Evolutionary conservation across 2,888 invertebrate genomes (phyloP), one percentile per base, ranked within the genome.

Genomic region (Phalera bucephala): DNA sequence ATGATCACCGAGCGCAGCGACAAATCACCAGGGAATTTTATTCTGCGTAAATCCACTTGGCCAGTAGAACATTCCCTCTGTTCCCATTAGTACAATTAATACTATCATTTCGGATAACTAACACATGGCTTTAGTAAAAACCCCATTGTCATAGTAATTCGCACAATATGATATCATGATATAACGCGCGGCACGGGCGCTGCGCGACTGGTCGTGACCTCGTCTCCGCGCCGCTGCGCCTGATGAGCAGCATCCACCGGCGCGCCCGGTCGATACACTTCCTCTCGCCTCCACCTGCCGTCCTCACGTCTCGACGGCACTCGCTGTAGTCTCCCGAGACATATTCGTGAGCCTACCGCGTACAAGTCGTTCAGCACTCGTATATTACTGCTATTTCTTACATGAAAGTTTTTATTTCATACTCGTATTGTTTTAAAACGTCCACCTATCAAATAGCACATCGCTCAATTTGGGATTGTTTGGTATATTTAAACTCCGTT

Each of bases 171-270:
- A 5, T 17, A 17, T 17, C 3, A 17, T 3, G 36, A 33, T 26
- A 40, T 44, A 41, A 42, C 44, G 42, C 41, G 36, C 36, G 32
- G 26, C 32, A 10, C 2, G 27, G 12, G 6, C 21, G 36, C 40
- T 29, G 26, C 36, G 26, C 33, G 37, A 3, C 34, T 30, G 42
- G 39, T 31, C 40, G 43, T 45, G 52, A 49, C 46, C 46, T 38
- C 37, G 15, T 14, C 4, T 26, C 31, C 31, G 36, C 23, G 33
- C 34, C 31, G 40, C n/a, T 29, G 33, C 42, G 37, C 43, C 41
- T 39, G 6, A 17, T 0, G 40, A 39, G 36, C 23, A 41, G 38
- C 47, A 35, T 36, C 44, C 42, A 40, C 43, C 39, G 41, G 9
- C 11, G 19, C 10, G 6, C 17, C 11, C 9, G 11, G 9, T 11